Conservation (phyloP, 2,113 vertebrate genomes). For the Megaptera novaeangliae region DNA sequence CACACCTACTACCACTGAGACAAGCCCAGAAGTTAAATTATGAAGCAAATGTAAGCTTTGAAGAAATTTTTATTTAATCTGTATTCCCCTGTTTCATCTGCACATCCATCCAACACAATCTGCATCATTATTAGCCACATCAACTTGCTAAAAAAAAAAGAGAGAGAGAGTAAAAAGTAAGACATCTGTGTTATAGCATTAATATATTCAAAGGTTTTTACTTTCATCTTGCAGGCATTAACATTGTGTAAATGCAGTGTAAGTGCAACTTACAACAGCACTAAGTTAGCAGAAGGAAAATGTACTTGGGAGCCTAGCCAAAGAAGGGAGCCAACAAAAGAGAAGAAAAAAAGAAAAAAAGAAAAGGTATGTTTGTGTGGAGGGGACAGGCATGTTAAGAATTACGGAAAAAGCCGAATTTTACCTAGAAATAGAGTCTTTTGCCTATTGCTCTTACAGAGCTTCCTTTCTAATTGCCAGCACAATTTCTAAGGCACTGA, state of each 20-base stretch:
- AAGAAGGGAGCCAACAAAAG: background rate
- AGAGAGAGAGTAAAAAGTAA: slow-evolving; percentile 82
- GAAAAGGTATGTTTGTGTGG: background rate
- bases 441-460: slow-evolving; percentile 76
- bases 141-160: slow-evolving; percentile 80
- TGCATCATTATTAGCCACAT: slow-evolving; percentile 89
- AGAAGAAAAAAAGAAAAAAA: background rate
- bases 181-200: slow-evolving; percentile 88
- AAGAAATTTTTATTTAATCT: slow-evolving; percentile 88
- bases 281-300: slow-evolving; percentile 75
- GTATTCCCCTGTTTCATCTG: slow-evolving; percentile 88
- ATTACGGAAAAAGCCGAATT: slow-evolving; percentile 78
- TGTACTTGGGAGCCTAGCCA: slow-evolving; percentile 40
- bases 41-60: slow-evolving; percentile 87
- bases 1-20: slow-evolving; percentile 79
- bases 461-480: slow-evolving; percentile 89
- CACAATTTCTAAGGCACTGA: slow-evolving; percentile 88
- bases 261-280: slow-evolving; percentile 77
- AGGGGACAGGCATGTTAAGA: slow-evolving; percentile 40
- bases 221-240: slow-evolving; percentile 89
- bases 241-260: slow-evolving; percentile 81
- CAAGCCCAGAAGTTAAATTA: slow-evolving; percentile 88
- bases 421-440: slow-evolving; percentile 77
- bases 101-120: slow-evolving; percentile 87
- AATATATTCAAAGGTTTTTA: slow-evolving; percentile 90